Base-by-base conservation (phyloP, 2,888 invertebrate species). In the Oscheius sp. region DNA sequence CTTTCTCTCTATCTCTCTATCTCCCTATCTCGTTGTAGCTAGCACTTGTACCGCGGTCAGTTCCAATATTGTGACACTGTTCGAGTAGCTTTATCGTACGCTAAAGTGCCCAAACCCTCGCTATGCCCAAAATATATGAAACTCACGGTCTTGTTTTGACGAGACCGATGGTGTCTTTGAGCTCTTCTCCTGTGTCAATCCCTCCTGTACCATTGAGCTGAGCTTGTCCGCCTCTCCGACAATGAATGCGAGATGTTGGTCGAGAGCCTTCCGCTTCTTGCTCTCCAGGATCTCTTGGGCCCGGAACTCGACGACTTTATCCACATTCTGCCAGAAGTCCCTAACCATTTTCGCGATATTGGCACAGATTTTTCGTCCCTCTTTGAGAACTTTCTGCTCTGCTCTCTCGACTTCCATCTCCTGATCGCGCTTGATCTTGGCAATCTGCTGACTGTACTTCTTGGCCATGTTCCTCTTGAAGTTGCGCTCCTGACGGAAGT, bases 141-240 rank as follows among this genome's bases (percentile, higher is more conserved):
- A 58, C 71, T 55, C 48, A 75, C 71, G 53, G 47, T 76, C 73
- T 32, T 59, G 65, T 29, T 76, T 42, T 0, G 78, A 76, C 7
- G 78, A 70, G 35, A 81, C 75, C 1, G 81, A 81, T 1, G 81
- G 84, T 0, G 79, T 76, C 73, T 82, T 83, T 33, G 81, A 77
- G 11, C 74, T 50, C 29, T 68, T 72, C n/a, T 71, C 70, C 33
- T 77, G 59, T 2, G 77, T 79, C 9, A 86, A 79, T 21, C 86
- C 83, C 70, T 87, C 86, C 50, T 84, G 83, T 10, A 88, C 82
- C 59, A 86, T 75, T 33, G 74, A 79, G 62, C 81, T 84, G 92
- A 96, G 97, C 89, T 95, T 96, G 90, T 99, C 98, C 0, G 98
- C 97, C 91, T 96, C 95, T 90, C 96, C 97, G 76, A 99, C 97